These are phyloP conservation scores for Euleptes europaea DNA, from an alignment of 2,113 vertebrate genomes.

Conservation along the genomic window DNA sequence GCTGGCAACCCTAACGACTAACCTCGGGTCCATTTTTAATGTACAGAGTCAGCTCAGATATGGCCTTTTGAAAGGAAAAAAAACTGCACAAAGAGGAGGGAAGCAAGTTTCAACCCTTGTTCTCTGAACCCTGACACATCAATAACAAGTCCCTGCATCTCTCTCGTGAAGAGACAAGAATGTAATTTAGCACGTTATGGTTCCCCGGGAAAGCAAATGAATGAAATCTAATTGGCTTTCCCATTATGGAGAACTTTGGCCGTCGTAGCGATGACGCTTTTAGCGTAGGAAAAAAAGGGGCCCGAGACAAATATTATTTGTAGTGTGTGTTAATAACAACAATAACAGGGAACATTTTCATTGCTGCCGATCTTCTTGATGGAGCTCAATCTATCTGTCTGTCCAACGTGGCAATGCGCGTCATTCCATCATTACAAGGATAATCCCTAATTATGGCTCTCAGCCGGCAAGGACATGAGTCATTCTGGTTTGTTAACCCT, in stretches of 20 bases:
- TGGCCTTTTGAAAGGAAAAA: no score
- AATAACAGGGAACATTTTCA: constrained; percentile 37
- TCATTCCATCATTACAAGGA: not conserved
- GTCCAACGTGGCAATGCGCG: not conserved
- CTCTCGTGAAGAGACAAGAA: not conserved
- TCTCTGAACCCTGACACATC: constrained; percentile 28
- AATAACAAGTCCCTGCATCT: constrained; percentile 17
- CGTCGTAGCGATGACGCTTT: constrained; percentile 29
- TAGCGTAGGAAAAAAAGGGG: constrained; percentile 13
- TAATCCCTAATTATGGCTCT: not conserved
- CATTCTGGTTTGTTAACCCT: not conserved
- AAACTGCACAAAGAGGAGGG: not conserved
- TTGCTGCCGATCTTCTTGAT: constrained; percentile 33
- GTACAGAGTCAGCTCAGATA: no score
- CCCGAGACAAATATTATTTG: constrained; percentile 40
- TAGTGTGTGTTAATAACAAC: constrained; percentile 23
- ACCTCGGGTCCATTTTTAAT: no score
- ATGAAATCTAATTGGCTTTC: constrained; percentile 62
- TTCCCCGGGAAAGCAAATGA: constrained; percentile 34
- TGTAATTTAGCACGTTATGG: constrained; percentile 49
- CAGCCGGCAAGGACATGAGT: not conserved
- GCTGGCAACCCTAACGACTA: no score
- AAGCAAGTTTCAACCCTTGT: not conserved
- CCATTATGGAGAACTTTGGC: constrained; percentile 38
- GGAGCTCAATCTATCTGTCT: constrained; percentile 1